Evolutionary conservation across 2,113 vertebrate genomes (phyloP).

Genomic region (Podilymbus podiceps): DNA sequence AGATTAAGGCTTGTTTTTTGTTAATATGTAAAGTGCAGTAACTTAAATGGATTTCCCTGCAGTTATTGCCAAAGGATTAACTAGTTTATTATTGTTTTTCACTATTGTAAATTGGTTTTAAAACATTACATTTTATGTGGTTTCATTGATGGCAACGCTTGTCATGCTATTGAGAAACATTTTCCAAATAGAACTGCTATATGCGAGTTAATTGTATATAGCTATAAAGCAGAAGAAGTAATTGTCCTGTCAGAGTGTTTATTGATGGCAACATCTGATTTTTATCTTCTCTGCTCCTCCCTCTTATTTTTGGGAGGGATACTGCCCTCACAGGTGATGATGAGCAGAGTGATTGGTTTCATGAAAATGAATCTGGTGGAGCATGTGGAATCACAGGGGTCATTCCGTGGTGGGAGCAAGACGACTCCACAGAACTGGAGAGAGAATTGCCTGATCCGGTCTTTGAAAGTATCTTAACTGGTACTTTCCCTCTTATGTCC

Average conservation of each 20-base stretch:
- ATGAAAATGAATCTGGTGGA: slow-evolving; percentile 89
- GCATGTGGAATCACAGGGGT: slow-evolving; percentile 91
- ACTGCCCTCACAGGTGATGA: slow-evolving; percentile 83
- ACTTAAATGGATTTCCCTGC: slow-evolving; percentile 57
- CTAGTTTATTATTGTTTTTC: slow-evolving; percentile 60
- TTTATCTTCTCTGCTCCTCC: slow-evolving; percentile 30
- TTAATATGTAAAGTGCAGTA: slow-evolving; percentile 61
- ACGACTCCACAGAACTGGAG: slow-evolving; percentile 81
- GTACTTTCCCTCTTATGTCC: slow-evolving; percentile 93
- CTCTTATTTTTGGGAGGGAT: neutral
- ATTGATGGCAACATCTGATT: slow-evolving; percentile 19
- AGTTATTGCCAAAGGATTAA: slow-evolving; percentile 61
- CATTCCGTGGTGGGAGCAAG: slow-evolving; percentile 95
- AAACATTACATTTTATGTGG: slow-evolving; percentile 59
- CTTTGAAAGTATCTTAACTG: slow-evolving; percentile 93
- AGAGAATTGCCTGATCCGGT: slow-evolving; percentile 88
- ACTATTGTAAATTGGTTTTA: slow-evolving; percentile 57
- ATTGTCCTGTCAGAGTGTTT: neutral
- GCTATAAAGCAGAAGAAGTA: slow-evolving; percentile 1
- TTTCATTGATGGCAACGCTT: slow-evolving; percentile 25
- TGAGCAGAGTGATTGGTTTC: slow-evolving; percentile 98
- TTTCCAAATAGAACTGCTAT: slow-evolving; percentile 8
- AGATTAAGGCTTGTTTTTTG: slow-evolving; percentile 61
- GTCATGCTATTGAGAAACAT: slow-evolving; percentile 6
- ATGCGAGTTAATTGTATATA: neutral